These are phyloP conservation scores for Trachelus iudaicus DNA, from an alignment of 2,888 invertebrate genomes.

Conservation along the genomic window DNA sequence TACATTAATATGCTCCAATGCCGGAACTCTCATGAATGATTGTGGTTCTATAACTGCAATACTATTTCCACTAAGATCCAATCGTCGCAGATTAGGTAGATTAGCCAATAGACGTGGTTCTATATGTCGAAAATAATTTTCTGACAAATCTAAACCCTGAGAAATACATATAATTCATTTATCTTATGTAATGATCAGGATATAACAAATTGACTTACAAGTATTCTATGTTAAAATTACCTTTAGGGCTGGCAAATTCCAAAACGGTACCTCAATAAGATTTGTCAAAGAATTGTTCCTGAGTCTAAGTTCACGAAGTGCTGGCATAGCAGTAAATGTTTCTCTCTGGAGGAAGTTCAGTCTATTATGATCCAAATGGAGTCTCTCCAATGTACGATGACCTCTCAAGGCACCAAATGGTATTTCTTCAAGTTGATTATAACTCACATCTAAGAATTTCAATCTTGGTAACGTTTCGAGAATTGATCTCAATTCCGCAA, in stretches of 20 bases:
- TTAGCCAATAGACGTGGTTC: slow-evolving; percentile 80
- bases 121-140: slow-evolving; percentile 78
- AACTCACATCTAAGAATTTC: slow-evolving; percentile 82
- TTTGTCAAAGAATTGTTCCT: slow-evolving; percentile 86
- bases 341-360: slow-evolving; percentile 81
- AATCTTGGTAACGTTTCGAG: slow-evolving; percentile 82
- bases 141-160: slow-evolving; percentile 81
- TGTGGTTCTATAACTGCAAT: slow-evolving; percentile 78
- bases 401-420: slow-evolving; percentile 83
- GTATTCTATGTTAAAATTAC: slow-evolving; percentile 36
- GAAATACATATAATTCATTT: slow-evolving; percentile 4
- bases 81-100: slow-evolving; percentile 78
- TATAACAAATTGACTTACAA: not conserved
- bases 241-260: slow-evolving; percentile 87
- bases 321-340: slow-evolving; percentile 86
- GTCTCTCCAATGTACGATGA: slow-evolving; percentile 81
- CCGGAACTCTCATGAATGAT: slow-evolving; percentile 77
- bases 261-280: slow-evolving; percentile 79
- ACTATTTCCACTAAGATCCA: slow-evolving; percentile 82
- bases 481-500: slow-evolving; percentile 79
- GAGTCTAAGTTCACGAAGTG: slow-evolving; percentile 82
- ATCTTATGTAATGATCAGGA: not conserved
- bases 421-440: slow-evolving; percentile 80
- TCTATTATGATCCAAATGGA: slow-evolving; percentile 84
- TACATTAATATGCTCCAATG: slow-evolving; percentile 83